Percentiles rank a stretch among this genome's conserved stretches.
Conservation (phyloP, 2,113 vertebrate genomes). For the Actenoides hombroni region DNA sequence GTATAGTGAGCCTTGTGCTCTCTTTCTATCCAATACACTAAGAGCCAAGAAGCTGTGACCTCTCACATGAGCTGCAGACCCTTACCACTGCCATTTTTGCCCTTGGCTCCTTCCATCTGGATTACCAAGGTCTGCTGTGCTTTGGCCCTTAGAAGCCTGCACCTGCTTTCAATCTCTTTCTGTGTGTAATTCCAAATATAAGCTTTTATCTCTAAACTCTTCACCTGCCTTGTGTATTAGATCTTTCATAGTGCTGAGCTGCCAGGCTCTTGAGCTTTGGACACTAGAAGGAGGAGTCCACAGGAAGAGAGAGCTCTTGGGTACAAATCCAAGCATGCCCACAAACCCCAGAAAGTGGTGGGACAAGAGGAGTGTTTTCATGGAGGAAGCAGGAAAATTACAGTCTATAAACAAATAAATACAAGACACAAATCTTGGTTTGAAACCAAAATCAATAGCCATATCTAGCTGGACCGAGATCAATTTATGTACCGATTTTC, state of each 20-base stretch:
- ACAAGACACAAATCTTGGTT: neutral
- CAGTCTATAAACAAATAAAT: neutral
- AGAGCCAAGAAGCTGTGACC: neutral
- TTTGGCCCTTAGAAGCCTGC: neutral
- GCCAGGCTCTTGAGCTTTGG: neutral
- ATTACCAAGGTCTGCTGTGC: neutral
- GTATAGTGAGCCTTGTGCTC: fast-evolving
- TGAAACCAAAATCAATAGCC: neutral
- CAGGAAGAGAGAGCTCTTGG: neutral
- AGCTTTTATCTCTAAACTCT: neutral
- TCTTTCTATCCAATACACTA: neutral
- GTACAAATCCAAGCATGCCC: neutral
- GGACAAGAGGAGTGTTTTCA: neutral
- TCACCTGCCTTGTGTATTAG: neutral
- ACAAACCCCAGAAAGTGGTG: neutral
- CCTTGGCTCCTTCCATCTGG: neutral
- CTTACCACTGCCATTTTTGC: neutral
- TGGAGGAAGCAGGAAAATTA: neutral
- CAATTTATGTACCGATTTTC: neutral
- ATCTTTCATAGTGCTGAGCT: neutral
- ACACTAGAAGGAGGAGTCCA: neutral
- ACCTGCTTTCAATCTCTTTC: neutral
- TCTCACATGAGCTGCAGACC: neutral
- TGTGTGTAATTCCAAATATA: neutral
- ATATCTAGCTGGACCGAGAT: neutral